Percentiles rank a stretch among this genome's conserved stretches.
phyloP scores from a whole-genome alignment of 1,140 invertebrate genomes.

The Samia ricini region DNA sequence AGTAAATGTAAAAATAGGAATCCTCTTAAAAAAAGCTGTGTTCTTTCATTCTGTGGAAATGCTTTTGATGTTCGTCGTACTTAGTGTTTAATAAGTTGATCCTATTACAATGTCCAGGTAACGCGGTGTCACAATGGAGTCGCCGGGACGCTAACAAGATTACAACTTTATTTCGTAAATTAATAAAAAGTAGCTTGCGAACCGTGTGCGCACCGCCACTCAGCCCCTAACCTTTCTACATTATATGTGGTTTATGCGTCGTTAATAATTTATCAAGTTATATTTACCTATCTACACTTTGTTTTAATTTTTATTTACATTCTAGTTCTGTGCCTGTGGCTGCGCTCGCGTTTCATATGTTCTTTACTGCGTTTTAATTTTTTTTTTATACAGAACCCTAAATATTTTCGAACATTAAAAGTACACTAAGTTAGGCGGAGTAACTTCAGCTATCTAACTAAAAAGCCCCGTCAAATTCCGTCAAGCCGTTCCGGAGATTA shows the following conservation, averaged over 20 bases:
- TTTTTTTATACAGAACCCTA: too few relatives aligned
- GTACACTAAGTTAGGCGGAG: too few relatives aligned
- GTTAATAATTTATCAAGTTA: constrained; percentile 30
- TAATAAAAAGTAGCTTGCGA: constrained; percentile 63
- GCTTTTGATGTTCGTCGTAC: constrained; percentile 73
- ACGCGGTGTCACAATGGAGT: constrained; percentile 63
- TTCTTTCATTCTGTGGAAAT: constrained; percentile 61
- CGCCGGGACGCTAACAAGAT: constrained; percentile 68
- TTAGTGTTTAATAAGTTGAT: constrained; percentile 77
- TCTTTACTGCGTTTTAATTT: too few relatives aligned
- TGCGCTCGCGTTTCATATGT: too few relatives aligned
- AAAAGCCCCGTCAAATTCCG: too few relatives aligned
- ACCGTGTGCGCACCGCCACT: constrained; percentile 44
- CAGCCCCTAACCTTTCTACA: constrained; percentile 29
- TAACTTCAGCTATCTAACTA: too few relatives aligned
- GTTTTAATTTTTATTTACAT: constrained; percentile 12
- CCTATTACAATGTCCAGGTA: constrained; percentile 76
- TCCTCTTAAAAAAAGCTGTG: constrained; percentile 65
- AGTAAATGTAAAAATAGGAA: constrained; percentile 41
- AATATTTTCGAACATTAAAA: too few relatives aligned
- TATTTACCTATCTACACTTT: too few relatives aligned
- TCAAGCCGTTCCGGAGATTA: too few relatives aligned
- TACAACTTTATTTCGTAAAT: constrained; percentile 76
- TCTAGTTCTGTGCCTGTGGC: background rate
- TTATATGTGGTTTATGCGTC: constrained; percentile 26